Conservation (phyloP, 1,140 invertebrate species). For the Aporrectodea caliginosa region DNA sequence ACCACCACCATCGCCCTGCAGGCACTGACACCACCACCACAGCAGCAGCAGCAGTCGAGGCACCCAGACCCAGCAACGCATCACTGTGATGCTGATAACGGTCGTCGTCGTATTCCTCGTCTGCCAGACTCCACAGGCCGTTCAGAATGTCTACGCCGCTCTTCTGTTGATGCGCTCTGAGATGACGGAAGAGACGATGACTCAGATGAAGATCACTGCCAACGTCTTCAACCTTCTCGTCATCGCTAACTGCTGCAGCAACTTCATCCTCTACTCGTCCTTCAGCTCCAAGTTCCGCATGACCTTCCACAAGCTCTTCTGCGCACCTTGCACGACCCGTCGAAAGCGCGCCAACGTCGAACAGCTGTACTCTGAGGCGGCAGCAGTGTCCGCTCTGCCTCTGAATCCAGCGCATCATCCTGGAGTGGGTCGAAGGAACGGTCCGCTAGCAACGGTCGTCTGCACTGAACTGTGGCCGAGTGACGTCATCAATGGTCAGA, state of each 20-base stretch:
- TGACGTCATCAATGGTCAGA: not conserved
- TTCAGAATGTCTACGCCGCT: constrained; percentile 26
- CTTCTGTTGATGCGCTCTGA: not conserved
- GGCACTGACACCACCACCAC: not conserved
- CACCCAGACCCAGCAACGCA: constrained; percentile 21
- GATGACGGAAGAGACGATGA: constrained; percentile 54
- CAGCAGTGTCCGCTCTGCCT: not conserved
- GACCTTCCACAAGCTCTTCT: constrained; percentile 67
- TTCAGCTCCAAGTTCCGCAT: constrained; percentile 72
- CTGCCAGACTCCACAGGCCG: constrained; percentile 28
- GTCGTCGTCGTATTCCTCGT: constrained; percentile 33
- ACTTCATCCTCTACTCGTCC: constrained; percentile 74
- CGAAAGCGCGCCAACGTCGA: not conserved
- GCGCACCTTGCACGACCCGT: constrained; percentile 26
- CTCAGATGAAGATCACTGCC: constrained; percentile 59
- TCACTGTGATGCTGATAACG: constrained; percentile 31
- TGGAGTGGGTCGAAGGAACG: too few relatives aligned
- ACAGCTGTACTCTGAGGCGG: not conserved
- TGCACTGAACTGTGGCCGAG: not conserved
- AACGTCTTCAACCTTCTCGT: constrained; percentile 72
- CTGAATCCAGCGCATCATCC: too few relatives aligned
- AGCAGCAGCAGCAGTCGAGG: not conserved
- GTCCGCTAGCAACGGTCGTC: not conserved
- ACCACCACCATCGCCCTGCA: not conserved
- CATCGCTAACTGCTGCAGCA: constrained; percentile 67